Evolutionary conservation across 2,113 vertebrate species (phyloP).

Genomic region (Accipiter virgatus): DNA sequence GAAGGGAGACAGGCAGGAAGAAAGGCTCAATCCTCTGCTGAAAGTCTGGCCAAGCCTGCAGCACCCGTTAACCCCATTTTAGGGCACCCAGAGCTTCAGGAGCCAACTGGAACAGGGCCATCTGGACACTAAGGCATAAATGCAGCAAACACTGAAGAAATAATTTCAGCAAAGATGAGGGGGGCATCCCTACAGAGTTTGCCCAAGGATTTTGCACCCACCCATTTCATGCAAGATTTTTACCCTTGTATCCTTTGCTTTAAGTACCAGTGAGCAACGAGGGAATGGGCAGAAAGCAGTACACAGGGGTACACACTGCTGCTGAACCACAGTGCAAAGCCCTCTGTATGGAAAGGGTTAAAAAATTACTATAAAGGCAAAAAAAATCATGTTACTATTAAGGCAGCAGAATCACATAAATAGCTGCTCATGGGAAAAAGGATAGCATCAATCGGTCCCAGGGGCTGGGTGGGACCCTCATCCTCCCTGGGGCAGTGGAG

Average conservation of each 20-base stretch:
- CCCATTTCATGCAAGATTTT: not conserved
- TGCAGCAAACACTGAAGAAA: not conserved
- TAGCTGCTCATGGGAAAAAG: not conserved
- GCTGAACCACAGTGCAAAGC: not conserved
- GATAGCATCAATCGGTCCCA: not conserved
- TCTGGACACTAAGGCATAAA: not conserved
- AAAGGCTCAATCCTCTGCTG: not conserved
- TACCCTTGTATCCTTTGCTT: not conserved
- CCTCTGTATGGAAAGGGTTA: not conserved
- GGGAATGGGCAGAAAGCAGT: not conserved
- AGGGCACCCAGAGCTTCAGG: not conserved
- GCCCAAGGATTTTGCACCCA: not conserved
- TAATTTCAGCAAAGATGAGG: not conserved
- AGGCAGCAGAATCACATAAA: not conserved
- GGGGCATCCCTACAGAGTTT: not conserved
- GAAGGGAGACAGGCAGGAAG: not conserved
- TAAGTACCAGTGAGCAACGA: not conserved
- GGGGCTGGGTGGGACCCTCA: not conserved
- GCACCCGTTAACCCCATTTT: not conserved
- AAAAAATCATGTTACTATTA: not conserved
- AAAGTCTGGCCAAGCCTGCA: not conserved
- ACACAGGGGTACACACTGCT: not conserved
- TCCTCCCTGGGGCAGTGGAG: not conserved
- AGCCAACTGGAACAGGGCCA: not conserved
- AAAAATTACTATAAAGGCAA: not conserved